phyloP scores from a whole-genome alignment of 2,888 invertebrate genomes.

The Dicyrtoma fusca region DNA sequence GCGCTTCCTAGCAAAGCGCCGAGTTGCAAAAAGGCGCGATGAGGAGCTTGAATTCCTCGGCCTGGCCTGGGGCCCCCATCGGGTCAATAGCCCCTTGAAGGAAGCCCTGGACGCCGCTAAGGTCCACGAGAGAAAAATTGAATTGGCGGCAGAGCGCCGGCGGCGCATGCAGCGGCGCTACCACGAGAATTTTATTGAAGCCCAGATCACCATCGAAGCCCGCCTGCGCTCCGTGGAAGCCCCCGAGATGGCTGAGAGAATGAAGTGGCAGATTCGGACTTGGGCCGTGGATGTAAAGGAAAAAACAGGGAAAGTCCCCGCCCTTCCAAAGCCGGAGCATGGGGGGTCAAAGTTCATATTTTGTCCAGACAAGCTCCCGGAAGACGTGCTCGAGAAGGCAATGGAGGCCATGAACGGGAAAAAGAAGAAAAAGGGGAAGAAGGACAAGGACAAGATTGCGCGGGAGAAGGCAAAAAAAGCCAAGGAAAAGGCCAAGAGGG shows the following conservation, averaged over 20 bases:
- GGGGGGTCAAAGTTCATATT: conserved; percentile 86
- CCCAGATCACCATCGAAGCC: conserved; percentile 65
- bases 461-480: conserved; percentile 13
- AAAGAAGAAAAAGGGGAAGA: conserved; percentile 19
- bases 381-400: conserved; percentile 41
- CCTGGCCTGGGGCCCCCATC: conserved; percentile 40
- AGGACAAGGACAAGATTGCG: conserved; percentile 17
- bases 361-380: conserved; percentile 60
- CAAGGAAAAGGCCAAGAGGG: conserved; percentile 62
- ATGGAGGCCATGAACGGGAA: conserved; percentile 14
- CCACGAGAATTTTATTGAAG: conserved; percentile 71
- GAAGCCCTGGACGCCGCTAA: conserved; percentile 14
- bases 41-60: conserved; percentile 57
- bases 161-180: conserved; percentile 71
- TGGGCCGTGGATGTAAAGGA: conserved; percentile 72
- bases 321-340: conserved; percentile 87
- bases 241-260: conserved; percentile 78
- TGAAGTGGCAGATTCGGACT: conserved; percentile 81
- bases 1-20: conserved; percentile 55
- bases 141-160: conserved; percentile 59
- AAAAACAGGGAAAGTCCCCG: conserved; percentile 83
- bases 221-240: conserved; percentile 73
- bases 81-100: conserved; percentile 6
- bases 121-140: conserved; percentile 29
- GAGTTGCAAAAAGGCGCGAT: conserved; percentile 47